Evolutionary conservation across 2,888 invertebrate genomes (phyloP).

Genomic region (Ennomos quercinarius): DNA sequence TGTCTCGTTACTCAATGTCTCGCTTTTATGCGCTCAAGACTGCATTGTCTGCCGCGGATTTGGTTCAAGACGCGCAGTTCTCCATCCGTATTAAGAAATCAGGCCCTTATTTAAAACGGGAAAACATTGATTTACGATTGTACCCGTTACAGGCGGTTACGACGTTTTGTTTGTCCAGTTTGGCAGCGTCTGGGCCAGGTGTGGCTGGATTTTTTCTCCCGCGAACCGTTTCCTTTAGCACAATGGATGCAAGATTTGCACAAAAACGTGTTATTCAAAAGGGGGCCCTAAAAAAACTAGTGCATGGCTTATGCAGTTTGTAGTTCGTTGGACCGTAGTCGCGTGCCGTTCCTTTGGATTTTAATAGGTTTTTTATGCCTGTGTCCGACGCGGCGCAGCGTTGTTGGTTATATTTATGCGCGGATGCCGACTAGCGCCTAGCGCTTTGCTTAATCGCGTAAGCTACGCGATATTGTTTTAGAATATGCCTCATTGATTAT

Average conservation of each 20-base stretch:
- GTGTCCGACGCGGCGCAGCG: constrained; percentile 49
- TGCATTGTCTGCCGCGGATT: constrained; percentile 62
- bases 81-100: constrained; percentile 66
- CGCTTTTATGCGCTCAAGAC: constrained; percentile 62
- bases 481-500: constrained; percentile 47
- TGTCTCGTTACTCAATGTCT: constrained; percentile 81
- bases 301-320: constrained; percentile 60
- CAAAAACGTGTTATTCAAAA: constrained; percentile 76
- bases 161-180: constrained; percentile 47
- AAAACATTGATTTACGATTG: constrained; percentile 68
- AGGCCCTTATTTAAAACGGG: constrained; percentile 71
- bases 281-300: constrained; percentile 60
- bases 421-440: constrained; percentile 13
- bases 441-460: constrained; percentile 39
- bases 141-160: constrained; percentile 54
- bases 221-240: constrained; percentile 71
- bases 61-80: constrained; percentile 42
- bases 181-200: constrained; percentile 74
- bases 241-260: constrained; percentile 81
- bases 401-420: constrained; percentile 21
- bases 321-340: constrained; percentile 61
- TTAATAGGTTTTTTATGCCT: constrained; percentile 59
- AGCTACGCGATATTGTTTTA: constrained; percentile 43
- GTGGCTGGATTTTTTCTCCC: constrained; percentile 65
- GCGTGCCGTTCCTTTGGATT: constrained; percentile 71